Conservation (phyloP, 2,888 invertebrate species). For the Hymenopus coronatus region DNA sequence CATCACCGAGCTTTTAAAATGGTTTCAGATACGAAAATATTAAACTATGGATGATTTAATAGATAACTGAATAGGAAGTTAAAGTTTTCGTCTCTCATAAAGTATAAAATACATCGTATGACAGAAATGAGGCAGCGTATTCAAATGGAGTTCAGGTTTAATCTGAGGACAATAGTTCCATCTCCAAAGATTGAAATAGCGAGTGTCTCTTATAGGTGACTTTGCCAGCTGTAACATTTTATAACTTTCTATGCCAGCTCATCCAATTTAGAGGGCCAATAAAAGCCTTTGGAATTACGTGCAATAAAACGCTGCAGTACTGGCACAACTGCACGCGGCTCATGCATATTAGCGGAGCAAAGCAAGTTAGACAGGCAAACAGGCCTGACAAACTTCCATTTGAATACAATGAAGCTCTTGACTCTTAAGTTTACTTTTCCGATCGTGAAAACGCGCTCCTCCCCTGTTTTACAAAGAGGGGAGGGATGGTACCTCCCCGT, state of each 20-base stretch:
- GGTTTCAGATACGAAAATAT: too few species aligned
- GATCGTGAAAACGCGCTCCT: not conserved
- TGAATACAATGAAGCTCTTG: not conserved
- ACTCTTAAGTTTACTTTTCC: not conserved
- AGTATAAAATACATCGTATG: too few species aligned
- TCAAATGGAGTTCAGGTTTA: not conserved
- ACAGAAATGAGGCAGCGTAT: not conserved
- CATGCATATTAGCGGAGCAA: not conserved
- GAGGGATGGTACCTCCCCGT: not conserved
- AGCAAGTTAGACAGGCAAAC: not conserved
- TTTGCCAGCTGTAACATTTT: not conserved
- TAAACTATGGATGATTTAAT: too few species aligned
- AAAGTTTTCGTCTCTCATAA: too few species aligned
- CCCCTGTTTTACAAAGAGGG: not conserved
- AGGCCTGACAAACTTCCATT: not conserved
- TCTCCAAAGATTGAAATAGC: not conserved
- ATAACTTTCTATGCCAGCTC: not conserved
- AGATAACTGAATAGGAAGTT: too few species aligned
- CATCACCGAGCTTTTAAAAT: too few species aligned
- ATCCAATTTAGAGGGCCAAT: not conserved
- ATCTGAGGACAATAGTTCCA: not conserved
- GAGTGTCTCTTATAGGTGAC: not conserved
- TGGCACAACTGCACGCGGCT: not conserved
- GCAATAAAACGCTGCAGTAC: not conserved
- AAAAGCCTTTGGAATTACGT: not conserved